Conservation (phyloP, 2,797 vertebrate genomes). For the Syncerus caffer region DNA sequence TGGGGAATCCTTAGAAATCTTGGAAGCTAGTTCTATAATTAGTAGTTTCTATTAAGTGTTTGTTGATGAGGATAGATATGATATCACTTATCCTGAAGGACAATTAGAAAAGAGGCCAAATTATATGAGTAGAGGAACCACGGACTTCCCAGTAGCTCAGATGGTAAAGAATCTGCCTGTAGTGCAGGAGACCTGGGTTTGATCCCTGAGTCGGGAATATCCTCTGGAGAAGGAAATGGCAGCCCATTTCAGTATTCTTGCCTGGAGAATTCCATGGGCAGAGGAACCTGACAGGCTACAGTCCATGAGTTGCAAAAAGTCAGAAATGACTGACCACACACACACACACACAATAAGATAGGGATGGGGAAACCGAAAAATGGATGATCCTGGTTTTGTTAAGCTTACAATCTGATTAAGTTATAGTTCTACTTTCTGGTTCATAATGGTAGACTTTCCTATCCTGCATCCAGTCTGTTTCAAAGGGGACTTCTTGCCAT, state of each 20-base stretch:
- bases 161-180: background rate
- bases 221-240: background rate
- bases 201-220: background rate
- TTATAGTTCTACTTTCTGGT: background rate
- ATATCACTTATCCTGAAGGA: background rate
- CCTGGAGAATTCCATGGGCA: background rate
- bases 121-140: background rate
- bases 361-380: background rate
- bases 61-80: background rate
- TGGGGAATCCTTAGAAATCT: constrained; percentile 33
- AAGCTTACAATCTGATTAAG: background rate
- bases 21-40: constrained; percentile 33
- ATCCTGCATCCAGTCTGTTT: background rate
- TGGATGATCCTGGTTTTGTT: background rate
- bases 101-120: constrained; percentile 16
- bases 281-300: background rate
- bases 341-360: background rate
- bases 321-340: background rate
- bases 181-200: background rate
- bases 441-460: background rate
- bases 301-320: background rate
- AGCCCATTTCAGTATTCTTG: background rate
- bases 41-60: background rate
- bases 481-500: background rate
- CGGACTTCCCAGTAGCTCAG: background rate